phyloP scores from a whole-genome alignment of 2,113 vertebrate genomes.

The Hymenochirus boettgeri region DNA sequence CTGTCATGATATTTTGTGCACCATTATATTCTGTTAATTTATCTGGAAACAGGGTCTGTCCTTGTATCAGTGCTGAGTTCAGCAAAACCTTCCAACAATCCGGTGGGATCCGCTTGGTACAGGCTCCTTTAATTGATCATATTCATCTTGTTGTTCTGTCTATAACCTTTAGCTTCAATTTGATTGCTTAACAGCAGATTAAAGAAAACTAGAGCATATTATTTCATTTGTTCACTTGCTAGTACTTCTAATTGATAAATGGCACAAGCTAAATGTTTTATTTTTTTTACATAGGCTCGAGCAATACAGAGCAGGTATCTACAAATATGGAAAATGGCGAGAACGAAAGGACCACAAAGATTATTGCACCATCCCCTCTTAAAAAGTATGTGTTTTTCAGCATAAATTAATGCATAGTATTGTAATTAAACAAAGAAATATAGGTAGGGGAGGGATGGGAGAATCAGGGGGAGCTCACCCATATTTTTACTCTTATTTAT shows the following conservation, averaged over 20 bases:
- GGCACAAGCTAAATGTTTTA: not conserved
- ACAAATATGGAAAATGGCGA: slow-evolving; percentile 58
- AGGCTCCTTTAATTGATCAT: slow-evolving; percentile 21
- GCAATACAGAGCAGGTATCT: slow-evolving; percentile 55
- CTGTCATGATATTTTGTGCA: not conserved
- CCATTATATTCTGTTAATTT: not conserved
- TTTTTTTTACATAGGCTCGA: slow-evolving; percentile 53
- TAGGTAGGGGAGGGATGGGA: too few relatives aligned
- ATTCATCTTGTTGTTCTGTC: slow-evolving; percentile 13
- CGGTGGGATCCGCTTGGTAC: slow-evolving; percentile 9
- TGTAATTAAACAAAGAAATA: too few relatives aligned
- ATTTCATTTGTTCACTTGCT: not conserved
- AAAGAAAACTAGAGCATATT: slow-evolving; percentile 12
- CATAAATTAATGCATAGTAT: too few relatives aligned
- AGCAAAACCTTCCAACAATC: slow-evolving; percentile 31
- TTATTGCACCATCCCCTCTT: slow-evolving; percentile 66
- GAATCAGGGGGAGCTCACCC: too few relatives aligned
- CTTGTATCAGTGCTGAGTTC: slow-evolving; percentile 22
- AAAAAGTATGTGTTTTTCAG: slow-evolving; percentile 76
- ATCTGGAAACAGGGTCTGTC: not conserved
- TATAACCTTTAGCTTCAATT: slow-evolving; percentile 24
- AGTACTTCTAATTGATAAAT: not conserved
- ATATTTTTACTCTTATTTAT: too few relatives aligned
- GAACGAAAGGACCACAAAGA: slow-evolving; percentile 68
- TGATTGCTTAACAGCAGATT: slow-evolving; percentile 22